Evolutionary conservation across 2,797 vertebrate genomes (phyloP).

Genomic region (Petrocephalus schoutedeni): DNA sequence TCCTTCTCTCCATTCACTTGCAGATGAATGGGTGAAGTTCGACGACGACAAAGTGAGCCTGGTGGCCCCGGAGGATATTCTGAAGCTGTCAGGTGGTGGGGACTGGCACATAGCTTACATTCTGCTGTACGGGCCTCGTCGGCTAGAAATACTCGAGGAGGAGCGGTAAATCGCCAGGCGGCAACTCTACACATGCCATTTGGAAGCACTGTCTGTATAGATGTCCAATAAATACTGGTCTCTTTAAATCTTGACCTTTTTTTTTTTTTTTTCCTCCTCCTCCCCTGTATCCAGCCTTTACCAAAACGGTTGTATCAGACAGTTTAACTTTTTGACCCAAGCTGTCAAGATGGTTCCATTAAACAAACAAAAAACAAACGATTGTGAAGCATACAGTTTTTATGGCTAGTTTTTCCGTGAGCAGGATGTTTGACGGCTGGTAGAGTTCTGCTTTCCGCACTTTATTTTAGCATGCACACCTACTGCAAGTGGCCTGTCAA

Average conservation of each 20-base stretch:
- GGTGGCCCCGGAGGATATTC: slow-evolving; percentile 91
- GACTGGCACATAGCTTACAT: slow-evolving; percentile 99
- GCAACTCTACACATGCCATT: slow-evolving; percentile 57
- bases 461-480: background rate
- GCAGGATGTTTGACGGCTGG: background rate
- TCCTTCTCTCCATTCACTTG: background rate
- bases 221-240: slow-evolving; percentile 93
- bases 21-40: slow-evolving; percentile 99
- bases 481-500: background rate
- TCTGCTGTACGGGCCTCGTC: slow-evolving; percentile 89
- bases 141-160: slow-evolving; percentile 79
- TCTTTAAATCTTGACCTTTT: slow-evolving; percentile 67
- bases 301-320: slow-evolving; percentile 25
- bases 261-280: slow-evolving; percentile 47
- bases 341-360: background rate
- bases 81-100: slow-evolving; percentile 92
- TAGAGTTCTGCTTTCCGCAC: background rate
- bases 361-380: background rate
- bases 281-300: slow-evolving; percentile 52
- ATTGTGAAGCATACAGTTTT: background rate
- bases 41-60: slow-evolving; percentile 97
- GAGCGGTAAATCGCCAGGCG: slow-evolving; percentile 62
- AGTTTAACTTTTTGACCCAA: background rate
- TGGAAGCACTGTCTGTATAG: slow-evolving; percentile 82
- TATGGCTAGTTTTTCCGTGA: background rate